phyloP scores from a whole-genome alignment of 2,888 invertebrate species.

The Drosophila robusta region DNA sequence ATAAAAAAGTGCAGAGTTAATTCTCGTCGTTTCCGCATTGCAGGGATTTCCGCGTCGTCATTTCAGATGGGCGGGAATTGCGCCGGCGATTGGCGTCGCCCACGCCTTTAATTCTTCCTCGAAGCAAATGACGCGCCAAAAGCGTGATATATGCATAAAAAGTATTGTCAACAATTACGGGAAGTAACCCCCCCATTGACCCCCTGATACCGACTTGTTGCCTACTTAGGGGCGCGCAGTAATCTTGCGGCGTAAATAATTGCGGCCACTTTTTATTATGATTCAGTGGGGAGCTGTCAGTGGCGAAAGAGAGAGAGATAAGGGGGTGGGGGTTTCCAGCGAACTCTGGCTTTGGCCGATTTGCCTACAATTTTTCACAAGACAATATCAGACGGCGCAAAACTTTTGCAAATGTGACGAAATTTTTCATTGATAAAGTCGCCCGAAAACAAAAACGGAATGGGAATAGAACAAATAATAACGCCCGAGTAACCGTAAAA shows the following conservation, averaged over 20 bases:
- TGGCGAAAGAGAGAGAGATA: too few relatives aligned
- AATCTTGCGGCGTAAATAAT: conserved; percentile 65
- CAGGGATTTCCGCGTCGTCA: conserved; percentile 39
- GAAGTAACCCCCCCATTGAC: background rate
- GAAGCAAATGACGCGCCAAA: conserved; percentile 54
- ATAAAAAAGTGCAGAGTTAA: conserved; percentile 2
- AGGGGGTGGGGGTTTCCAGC: too few relatives aligned
- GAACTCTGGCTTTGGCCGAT: conserved; percentile 17
- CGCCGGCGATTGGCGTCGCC: conserved; percentile 11
- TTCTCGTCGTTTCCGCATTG: conserved; percentile 1
- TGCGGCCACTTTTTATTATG: conserved; percentile 47
- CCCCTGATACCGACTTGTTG: conserved; percentile 35
- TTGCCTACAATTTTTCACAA: conserved; percentile 48
- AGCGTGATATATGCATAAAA: conserved; percentile 2
- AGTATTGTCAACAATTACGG: conserved; percentile 51
- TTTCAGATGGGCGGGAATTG: conserved; percentile 4
- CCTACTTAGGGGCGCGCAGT: conserved; percentile 49
- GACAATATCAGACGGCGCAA: conserved; percentile 47
- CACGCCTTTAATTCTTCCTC: conserved; percentile 40
- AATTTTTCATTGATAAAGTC: conserved; percentile 81
- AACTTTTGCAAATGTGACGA: conserved; percentile 61
- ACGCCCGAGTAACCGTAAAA: conserved; percentile 40
- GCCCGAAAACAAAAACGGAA: background rate
- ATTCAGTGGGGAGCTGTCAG: background rate
- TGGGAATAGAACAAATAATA: background rate